Base-by-base conservation (phyloP, 1,140 invertebrate species). In the Drosophila cardini region DNA sequence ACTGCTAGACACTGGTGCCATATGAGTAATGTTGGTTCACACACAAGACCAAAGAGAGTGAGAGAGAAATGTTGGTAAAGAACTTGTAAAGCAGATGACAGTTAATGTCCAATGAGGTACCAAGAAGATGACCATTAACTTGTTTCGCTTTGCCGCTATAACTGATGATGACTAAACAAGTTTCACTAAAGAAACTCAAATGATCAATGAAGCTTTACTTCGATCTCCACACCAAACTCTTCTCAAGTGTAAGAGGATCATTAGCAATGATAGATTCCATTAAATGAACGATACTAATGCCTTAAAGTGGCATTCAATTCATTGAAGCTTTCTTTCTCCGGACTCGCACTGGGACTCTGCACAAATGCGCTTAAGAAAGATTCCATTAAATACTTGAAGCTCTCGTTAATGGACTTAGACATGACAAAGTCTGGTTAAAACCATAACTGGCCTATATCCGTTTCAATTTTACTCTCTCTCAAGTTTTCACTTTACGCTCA, bases 101-200 rank as follows among this genome's bases (percentile, higher is more conserved):
- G 53, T 16, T 58, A 68, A 57, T 67, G 30, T 30, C 32, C 16
- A 55, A 62, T 26, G 61, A 46, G 34, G 34, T 34, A 53, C 46
- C 38, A 36, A 53, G n/a, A 30, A 16, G 58, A 53, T 46, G 21
- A 55, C 38, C 26, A 62, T 55, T 26, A 55, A 45, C 26, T 32
- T 57, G 48, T 26, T 61, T 61, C 21, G 48, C n/a, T 61, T 61
- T 34, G 43, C 30, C 32, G 43, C 43, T 50, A 30, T 8, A 26
- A 21, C 11, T 43, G 18, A 26, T n/a, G 38, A 48, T 56, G 69
- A 72, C 61, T 57, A 65, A 65, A 65, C 69, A 72, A 50, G 61
- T 72, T 72, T 65, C 45, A 18, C 42, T 34, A 13, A 16, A 46
- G 16, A 46, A 42, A 64, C 36, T 13, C n/a, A 64, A 55, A 36